Conservation (phyloP, 2,113 vertebrate genomes). For the Aramus guarauna region DNA sequence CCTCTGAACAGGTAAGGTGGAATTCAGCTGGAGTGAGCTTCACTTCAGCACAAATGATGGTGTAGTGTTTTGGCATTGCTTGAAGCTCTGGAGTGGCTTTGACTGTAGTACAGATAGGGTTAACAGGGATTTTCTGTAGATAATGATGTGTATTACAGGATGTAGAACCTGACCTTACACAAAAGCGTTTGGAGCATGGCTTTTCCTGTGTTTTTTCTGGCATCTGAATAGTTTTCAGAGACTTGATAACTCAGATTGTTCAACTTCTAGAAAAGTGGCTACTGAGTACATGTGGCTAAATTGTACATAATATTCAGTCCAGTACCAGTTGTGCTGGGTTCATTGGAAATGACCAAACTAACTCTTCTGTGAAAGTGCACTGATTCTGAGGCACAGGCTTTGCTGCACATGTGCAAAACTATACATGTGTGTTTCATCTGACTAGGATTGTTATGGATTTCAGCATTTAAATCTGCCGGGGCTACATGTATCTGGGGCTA, state of each 20-base stretch:
- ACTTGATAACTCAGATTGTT: background rate
- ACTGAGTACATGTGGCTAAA: background rate
- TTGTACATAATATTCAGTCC: background rate
- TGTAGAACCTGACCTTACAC: background rate
- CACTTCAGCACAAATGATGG: background rate
- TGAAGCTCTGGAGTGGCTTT: background rate
- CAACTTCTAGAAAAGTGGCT: background rate
- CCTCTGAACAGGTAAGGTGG: background rate
- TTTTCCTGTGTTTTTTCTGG: background rate
- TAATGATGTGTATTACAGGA: background rate
- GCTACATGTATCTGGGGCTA: background rate
- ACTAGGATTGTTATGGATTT: background rate
- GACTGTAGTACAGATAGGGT: background rate
- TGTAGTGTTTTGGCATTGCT: background rate
- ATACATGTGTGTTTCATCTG: background rate
- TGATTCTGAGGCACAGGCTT: background rate
- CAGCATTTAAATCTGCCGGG: background rate
- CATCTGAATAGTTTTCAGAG: background rate
- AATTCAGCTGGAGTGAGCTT: background rate
- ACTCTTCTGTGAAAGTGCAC: background rate
- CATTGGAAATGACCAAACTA: background rate
- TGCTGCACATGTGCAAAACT: background rate
- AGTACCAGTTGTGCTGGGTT: background rate
- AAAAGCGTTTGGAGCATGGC: background rate
- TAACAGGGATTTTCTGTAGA: background rate